Evolutionary conservation across 2,113 vertebrate genomes (phyloP), one percentile per base, ranked within the genome.

Genomic region (Abramis brama): DNA sequence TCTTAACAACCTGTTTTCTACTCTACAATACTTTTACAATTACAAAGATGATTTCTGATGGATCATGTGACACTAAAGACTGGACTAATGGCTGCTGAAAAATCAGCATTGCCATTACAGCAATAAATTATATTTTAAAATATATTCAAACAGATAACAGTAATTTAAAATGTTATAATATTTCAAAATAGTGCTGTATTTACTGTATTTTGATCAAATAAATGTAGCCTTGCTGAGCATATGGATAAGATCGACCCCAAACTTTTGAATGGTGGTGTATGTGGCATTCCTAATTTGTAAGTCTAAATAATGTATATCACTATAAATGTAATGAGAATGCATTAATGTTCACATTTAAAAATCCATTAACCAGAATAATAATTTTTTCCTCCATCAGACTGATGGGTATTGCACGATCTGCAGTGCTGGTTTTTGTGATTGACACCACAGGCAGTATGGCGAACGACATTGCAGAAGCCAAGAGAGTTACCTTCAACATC

Each of bases 381-480:
- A 0, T 11, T 12, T 30, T 3, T 86, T 23, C 59, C 6, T 88
- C 43, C 85, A 30, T 79, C 89, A 95, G 94, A 84, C 86, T 95
- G 91, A 91, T 95, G 93, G 94, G 94, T 12, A 93, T 95, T 6
- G 91, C 91, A 10, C 93, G 94, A n/a, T 91, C 94, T 3, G 89
- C 94, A 7, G 93, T 94, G 0, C 77, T 95, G 27, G 92, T 90
- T 79, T 95, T 95, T 79, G 95, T 95, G 2, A 94, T 95, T 39
- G 95, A 95, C 88, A 94, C 94, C 19, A 95, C 94, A 1, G 92
- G 91, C 71, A 94, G 94, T 33, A 95, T 95, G 94, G 5, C 30
- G 3, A 87, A 94, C n/a, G 93, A 94, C 62, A 95, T 95, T 0
- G 59, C 39, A 0, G 91, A 89, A 60, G 93, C 93, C 47, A 92